These are phyloP conservation scores for Poecilia latipinna DNA, from an alignment of 2,113 vertebrate species.

Conservation along the genomic window DNA sequence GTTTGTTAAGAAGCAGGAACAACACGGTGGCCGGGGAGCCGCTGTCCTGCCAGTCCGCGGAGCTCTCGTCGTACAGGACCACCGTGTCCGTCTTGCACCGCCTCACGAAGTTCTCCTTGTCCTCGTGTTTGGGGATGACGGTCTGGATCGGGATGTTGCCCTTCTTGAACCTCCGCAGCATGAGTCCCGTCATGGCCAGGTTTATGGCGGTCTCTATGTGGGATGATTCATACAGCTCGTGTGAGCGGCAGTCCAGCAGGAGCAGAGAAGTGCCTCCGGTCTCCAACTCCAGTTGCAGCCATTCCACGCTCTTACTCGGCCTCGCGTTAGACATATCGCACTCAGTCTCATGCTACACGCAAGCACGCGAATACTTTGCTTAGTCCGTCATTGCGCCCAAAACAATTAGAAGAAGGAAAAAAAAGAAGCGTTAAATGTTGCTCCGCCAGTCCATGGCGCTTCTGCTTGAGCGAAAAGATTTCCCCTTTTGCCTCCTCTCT, in stretches of 20 bases:
- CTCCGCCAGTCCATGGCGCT: conserved; percentile 50
- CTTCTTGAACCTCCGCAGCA: conserved; percentile 95
- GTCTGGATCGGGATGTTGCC: conserved; percentile 94
- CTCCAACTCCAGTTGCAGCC: conserved; percentile 93
- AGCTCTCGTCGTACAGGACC: conserved; percentile 94
- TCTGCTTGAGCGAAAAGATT: conserved; percentile 55
- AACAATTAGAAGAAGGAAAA: neutral
- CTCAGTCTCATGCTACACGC: conserved; percentile 67
- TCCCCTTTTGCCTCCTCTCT: conserved; percentile 58
- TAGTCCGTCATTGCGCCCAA: neutral
- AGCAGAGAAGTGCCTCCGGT: conserved; percentile 89
- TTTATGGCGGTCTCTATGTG: conserved; percentile 96
- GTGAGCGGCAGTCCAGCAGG: conserved; percentile 95
- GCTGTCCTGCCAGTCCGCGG: conserved; percentile 90
- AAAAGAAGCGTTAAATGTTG: conserved; percentile 21
- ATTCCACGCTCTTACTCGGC: conserved; percentile 94
- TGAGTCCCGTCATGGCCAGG: conserved; percentile 94
- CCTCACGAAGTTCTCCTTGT: conserved; percentile 89
- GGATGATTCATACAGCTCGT: conserved; percentile 94
- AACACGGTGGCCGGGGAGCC: conserved; percentile 89
- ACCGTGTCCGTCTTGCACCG: conserved; percentile 92
- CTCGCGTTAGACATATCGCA: conserved; percentile 87
- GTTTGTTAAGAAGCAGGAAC: conserved; percentile 91
- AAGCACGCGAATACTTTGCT: conserved; percentile 30
- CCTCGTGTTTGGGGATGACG: conserved; percentile 90